phyloP scores from a whole-genome alignment of 2,888 invertebrate genomes.

The Acheta domesticus region DNA sequence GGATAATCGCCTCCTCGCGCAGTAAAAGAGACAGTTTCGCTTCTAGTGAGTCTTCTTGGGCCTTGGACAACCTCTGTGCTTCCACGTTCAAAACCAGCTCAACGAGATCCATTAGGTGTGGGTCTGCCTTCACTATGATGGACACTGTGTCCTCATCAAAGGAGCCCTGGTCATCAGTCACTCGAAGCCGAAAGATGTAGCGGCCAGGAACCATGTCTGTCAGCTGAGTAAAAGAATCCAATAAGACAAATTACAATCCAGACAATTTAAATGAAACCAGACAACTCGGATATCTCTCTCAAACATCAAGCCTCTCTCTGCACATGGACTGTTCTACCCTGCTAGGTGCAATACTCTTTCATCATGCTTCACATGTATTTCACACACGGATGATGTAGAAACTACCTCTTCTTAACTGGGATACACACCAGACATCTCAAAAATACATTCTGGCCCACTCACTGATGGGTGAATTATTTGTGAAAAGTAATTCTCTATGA shows the following conservation, averaged over 20 bases:
- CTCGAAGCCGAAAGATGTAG: slow-evolving; percentile 85
- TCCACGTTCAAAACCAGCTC: slow-evolving; percentile 79
- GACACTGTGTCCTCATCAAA: slow-evolving; percentile 78
- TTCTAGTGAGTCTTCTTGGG: slow-evolving; percentile 70
- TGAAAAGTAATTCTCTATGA: no score
- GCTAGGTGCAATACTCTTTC: no score
- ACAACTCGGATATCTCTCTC: no score
- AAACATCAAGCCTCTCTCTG: no score
- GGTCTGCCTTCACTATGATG: slow-evolving; percentile 76
- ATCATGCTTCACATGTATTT: no score
- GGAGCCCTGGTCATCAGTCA: slow-evolving; percentile 85
- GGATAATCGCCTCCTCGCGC: slow-evolving; percentile 65
- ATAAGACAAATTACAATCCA: neutral
- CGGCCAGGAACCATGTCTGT: slow-evolving; percentile 82
- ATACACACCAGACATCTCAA: no score
- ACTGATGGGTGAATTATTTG: no score
- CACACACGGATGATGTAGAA: no score
- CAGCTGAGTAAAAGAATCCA: slow-evolving; percentile 51
- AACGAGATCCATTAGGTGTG: slow-evolving; percentile 68
- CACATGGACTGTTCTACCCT: no score
- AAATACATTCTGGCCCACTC: no score
- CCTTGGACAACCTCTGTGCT: slow-evolving; percentile 62
- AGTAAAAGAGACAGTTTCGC: slow-evolving; percentile 77
- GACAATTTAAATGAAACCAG: no score
- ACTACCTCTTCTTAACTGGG: no score